A percentile compares a stretch with the other conserved stretches of the same genome.
Conservation (phyloP, 2,113 vertebrate species). For the Alligator mississippiensis region DNA sequence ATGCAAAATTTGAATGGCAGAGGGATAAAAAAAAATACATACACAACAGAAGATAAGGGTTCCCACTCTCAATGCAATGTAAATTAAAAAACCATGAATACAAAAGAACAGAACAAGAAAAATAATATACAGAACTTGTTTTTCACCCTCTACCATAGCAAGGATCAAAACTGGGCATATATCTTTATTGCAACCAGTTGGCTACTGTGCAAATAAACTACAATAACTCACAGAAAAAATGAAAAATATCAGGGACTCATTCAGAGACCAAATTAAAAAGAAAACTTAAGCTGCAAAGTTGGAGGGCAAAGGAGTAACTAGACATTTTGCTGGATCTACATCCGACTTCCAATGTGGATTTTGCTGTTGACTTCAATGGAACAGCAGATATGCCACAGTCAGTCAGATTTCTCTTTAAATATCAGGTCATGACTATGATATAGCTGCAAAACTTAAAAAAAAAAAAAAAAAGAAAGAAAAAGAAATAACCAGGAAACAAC, state of each 20-base stretch:
- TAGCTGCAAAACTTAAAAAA: conserved; percentile 28
- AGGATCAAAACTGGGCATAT: conserved; percentile 58
- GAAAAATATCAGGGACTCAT: background rate
- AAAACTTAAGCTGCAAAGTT: background rate
- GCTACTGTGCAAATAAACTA: conserved; percentile 49
- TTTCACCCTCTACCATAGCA: conserved; percentile 47
- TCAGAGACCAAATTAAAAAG: conserved; percentile 28
- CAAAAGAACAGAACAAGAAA: conserved; percentile 66
- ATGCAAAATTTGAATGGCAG: conserved; percentile 69
- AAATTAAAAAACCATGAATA: conserved; percentile 71
- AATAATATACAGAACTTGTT: conserved; percentile 64
- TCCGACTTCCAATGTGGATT: background rate
- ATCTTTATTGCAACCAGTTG: conserved; percentile 62
- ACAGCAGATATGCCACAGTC: conserved; percentile 27
- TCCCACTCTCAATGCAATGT: conserved; percentile 65
- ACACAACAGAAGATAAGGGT: conserved; percentile 63
- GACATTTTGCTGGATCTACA: background rate
- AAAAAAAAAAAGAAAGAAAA: too few relatives aligned
- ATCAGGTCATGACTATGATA: conserved; percentile 4
- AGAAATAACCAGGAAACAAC: conserved; percentile 24
- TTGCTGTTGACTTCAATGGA: conserved; percentile 36
- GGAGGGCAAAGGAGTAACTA: background rate
- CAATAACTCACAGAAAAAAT: conserved; percentile 35
- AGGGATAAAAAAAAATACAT: conserved; percentile 27
- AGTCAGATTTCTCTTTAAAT: conserved; percentile 54